These are phyloP conservation scores for Notospermus geniculatus DNA, from an alignment of 1,140 invertebrate genomes.

Conservation along the genomic window DNA sequence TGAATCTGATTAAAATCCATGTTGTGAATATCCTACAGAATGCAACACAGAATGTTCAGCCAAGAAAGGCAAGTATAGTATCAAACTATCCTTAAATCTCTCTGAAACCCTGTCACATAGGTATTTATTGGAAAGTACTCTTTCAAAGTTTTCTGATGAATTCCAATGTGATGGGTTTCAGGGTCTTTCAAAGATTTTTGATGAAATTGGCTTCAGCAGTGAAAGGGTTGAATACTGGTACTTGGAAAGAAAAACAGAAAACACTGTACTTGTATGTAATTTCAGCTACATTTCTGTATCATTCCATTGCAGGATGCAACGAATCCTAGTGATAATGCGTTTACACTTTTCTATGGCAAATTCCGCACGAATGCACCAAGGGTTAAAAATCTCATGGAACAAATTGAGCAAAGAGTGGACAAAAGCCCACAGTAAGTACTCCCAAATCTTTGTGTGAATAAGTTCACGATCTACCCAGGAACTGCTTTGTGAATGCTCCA, in stretches of 20 bases:
- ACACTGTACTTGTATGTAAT: no score
- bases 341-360: conserved; percentile 90
- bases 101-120: no score
- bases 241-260: no score
- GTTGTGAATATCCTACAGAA: conserved; percentile 70
- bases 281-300: no score
- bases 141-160: no score
- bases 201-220: no score
- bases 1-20: conserved; percentile 75
- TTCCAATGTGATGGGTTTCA: no score
- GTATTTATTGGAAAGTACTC: no score
- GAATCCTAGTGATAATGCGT: conserved; percentile 68
- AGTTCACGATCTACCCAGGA: no score
- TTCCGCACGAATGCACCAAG: conserved; percentile 85
- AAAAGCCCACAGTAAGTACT: conserved; percentile 67
- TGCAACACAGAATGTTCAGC: conserved; percentile 71
- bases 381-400: conserved; percentile 74
- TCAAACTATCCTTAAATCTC: no score
- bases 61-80: conserved; percentile 52
- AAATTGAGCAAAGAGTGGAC: conserved; percentile 74
- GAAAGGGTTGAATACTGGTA: no score
- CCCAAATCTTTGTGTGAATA: conserved; percentile 12
- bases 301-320: conserved; percentile 2
- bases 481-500: neutral
- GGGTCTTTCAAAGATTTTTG: no score